These are phyloP conservation scores for Lycocorax pyrrhopterus DNA, from an alignment of 2,113 vertebrate species.

Conservation along the genomic window DNA sequence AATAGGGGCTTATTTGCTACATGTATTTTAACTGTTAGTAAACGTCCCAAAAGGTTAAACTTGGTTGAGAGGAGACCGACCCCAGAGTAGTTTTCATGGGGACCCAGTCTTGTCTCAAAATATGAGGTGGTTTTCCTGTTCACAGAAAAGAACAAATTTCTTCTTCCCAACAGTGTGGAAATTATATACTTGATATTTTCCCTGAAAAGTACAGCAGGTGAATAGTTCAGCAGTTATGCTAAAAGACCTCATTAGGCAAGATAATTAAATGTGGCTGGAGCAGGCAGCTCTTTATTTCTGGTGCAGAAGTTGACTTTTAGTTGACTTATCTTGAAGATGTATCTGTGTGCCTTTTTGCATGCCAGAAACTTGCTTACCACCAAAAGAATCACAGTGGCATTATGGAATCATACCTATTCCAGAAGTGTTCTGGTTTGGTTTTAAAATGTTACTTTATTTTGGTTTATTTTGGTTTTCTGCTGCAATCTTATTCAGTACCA, in stretches of 20 bases:
- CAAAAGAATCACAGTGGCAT: neutral
- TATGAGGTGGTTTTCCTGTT: neutral
- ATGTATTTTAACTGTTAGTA: neutral
- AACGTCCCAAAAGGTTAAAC: neutral
- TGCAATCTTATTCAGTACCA: neutral
- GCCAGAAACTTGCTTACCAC: neutral
- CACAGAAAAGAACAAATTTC: neutral
- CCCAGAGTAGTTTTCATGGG: neutral
- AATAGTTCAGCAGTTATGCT: constrained; percentile 14
- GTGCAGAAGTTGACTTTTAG: neutral
- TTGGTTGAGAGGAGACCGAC: neutral
- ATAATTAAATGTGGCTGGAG: constrained; percentile 13
- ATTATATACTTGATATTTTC: neutral
- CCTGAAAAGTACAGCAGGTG: neutral
- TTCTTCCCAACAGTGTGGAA: neutral
- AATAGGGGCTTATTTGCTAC: neutral
- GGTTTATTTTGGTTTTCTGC: neutral
- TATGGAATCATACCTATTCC: neutral
- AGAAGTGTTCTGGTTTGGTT: neutral
- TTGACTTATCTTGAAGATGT: neutral
- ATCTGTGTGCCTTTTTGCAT: neutral
- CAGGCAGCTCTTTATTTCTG: neutral
- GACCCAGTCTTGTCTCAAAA: neutral
- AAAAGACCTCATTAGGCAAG: neutral
- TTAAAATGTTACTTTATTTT: neutral